phyloP scores from a whole-genome alignment of 2,113 vertebrate genomes.

The Apistogramma diplotaenia region DNA sequence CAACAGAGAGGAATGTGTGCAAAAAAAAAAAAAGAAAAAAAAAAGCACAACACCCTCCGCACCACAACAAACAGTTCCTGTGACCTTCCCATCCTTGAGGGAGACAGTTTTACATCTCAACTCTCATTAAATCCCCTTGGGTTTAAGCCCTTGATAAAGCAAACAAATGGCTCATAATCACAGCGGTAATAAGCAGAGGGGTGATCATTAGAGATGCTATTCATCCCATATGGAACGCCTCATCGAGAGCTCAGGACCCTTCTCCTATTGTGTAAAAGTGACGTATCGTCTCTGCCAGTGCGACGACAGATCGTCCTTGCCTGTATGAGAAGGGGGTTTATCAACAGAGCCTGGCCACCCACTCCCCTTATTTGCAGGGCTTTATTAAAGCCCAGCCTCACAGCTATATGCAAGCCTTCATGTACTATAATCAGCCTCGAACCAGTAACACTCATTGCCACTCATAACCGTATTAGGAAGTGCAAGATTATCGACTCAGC shows the following conservation, averaged over 20 bases:
- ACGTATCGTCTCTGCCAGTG: conserved; percentile 62
- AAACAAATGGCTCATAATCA: conserved; percentile 76
- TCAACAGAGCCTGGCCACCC: conserved; percentile 35
- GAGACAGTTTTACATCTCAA: conserved; percentile 57
- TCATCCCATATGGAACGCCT: conserved; percentile 62
- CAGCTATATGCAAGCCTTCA: not conserved
- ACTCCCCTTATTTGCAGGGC: conserved; percentile 42
- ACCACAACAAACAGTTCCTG: conserved; percentile 45
- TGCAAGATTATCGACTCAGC: conserved; percentile 1
- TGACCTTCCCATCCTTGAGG: conserved; percentile 62
- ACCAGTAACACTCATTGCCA: conserved; percentile 36
- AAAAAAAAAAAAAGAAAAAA: not conserved
- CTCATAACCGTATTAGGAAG: conserved; percentile 9
- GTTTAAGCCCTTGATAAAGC: conserved; percentile 71
- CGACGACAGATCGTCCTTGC: conserved; percentile 44
- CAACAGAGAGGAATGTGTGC: conserved; percentile 9
- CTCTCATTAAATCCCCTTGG: conserved; percentile 64
- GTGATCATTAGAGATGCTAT: conserved; percentile 67
- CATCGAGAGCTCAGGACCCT: conserved; percentile 35
- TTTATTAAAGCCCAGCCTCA: conserved; percentile 41
- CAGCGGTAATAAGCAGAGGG: conserved; percentile 65
- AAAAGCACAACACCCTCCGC: not conserved
- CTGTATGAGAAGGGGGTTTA: conserved; percentile 22
- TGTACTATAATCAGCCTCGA: conserved; percentile 7
- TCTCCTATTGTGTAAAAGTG: conserved; percentile 55